Base-by-base conservation (phyloP, 2,113 vertebrate genomes). In the Hydrolagus affinis region DNA sequence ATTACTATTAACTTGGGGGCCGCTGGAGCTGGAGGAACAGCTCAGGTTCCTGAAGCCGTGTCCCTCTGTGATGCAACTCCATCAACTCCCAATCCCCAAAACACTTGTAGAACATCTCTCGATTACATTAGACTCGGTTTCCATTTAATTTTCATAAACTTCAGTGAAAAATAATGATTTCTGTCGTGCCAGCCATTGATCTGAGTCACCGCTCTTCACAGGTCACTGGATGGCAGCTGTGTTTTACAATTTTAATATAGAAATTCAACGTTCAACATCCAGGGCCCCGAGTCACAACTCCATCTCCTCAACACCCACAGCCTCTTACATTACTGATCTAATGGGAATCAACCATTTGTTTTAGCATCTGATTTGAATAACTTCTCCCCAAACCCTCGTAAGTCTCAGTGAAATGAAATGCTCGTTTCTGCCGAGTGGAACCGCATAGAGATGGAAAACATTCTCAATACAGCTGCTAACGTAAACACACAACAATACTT, bases 301-400 rank as follows among this genome's bases (percentile, higher is more conserved):
- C 32, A 75, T 56, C 30, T 56, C 32, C 3, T 30, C 11, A 32
- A 21, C 73, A 75, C 30, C 8, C 32, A 44, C 73, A n/a, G 73
- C 32, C 32, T 21, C 15, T 21, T 56, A 57, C 56, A 75, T 56
- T 56, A 75, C 56, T 56, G 32, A 75, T 75, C n/a, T 75, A 75
- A 15, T 75, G 32, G 32, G 32, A 75, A 19, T 10, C 19, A 75
- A 19, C 0, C 32, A 44, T 6, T 75, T 7, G 1, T 75, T 17
- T 56, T 44, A 75, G 73, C 73, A 56, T 44, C 17, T 75, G 73
- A 57, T 57, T 75, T 75, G 32, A 75, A 75, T 56, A 56, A 72
- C 25, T 72, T 72, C 70, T 72, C 70, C 70, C 14, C 44, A 28
- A 21, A 75, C 30, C 17, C 19, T 7, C 56, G 44, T 75, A 32